Conservation (phyloP, 2,113 vertebrate species). For the Gorsachius goisagi region DNA sequence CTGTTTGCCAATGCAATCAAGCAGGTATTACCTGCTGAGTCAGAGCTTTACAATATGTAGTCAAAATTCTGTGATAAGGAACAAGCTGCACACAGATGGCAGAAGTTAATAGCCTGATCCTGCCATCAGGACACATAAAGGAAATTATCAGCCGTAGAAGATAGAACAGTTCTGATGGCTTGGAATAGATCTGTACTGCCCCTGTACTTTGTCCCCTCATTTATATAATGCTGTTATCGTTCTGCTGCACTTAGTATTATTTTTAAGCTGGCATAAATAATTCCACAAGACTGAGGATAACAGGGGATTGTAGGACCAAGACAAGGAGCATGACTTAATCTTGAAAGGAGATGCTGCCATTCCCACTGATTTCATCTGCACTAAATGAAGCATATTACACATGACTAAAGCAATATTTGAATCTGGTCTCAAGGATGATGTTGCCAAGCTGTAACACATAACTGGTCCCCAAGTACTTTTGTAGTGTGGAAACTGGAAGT, state of each 20-base stretch:
- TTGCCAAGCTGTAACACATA: neutral
- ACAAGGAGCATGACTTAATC: neutral
- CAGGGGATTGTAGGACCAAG: neutral
- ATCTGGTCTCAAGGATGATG: neutral
- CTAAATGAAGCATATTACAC: neutral
- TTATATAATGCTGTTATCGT: neutral
- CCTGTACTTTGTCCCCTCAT: neutral
- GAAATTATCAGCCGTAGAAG: neutral
- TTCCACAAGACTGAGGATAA: neutral
- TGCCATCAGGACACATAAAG: neutral
- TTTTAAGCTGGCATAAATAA: constrained; percentile 7
- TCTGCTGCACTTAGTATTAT: neutral
- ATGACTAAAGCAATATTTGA: neutral
- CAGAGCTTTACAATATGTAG: neutral
- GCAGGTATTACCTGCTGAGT: neutral
- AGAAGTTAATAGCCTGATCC: constrained; percentile 22
- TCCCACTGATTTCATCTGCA: neutral
- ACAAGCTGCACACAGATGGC: neutral
- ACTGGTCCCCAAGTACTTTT: neutral
- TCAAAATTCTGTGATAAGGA: neutral
- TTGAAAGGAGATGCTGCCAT: neutral
- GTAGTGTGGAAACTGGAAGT: neutral
- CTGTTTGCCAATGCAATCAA: neutral
- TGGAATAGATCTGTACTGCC: neutral
- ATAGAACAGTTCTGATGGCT: neutral